These are phyloP conservation scores for Chironomus striatipennis DNA, from an alignment of 1,140 invertebrate species.

Conservation along the genomic window DNA sequence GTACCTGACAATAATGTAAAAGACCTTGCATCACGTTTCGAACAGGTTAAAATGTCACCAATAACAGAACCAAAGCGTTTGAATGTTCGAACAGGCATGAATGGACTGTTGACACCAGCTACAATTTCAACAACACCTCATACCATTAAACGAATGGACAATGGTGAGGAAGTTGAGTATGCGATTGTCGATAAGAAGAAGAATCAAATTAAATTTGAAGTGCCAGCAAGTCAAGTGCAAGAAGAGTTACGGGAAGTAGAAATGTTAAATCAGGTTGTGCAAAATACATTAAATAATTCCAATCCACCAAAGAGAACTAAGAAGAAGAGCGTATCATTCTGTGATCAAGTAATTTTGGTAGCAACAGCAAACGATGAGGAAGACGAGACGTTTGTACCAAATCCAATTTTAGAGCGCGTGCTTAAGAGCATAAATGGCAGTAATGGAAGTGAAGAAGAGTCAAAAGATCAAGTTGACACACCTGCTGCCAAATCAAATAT, in stretches of 20 bases:
- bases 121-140: constrained; percentile 13
- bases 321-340: constrained; percentile 90
- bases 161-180: constrained; percentile 37
- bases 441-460: constrained; percentile 44
- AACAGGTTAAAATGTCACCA: constrained; percentile 48
- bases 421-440: constrained; percentile 51
- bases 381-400: constrained; percentile 81
- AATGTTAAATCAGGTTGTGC: constrained; percentile 44
- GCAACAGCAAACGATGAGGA: constrained; percentile 86
- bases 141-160: constrained; percentile 24
- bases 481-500: constrained; percentile 41
- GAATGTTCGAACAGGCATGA: constrained; percentile 36
- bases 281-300: constrained; percentile 39
- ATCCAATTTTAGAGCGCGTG: constrained; percentile 81
- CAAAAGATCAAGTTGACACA: constrained; percentile 41
- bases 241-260: constrained; percentile 47
- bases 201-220: constrained; percentile 34
- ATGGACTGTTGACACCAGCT: constrained; percentile 29
- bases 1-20: constrained; percentile 44
- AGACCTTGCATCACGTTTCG: constrained; percentile 76
- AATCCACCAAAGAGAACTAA: constrained; percentile 50
- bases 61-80: constrained; percentile 25
- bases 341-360: constrained; percentile 84
- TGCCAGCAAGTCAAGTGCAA: constrained; percentile 40
- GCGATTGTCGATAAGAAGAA: constrained; percentile 34